Percentiles rank a stretch among this genome's conserved stretches.
phyloP scores from a whole-genome alignment of 2,113 vertebrate genomes.

The Neolamprologus cancellatus region DNA sequence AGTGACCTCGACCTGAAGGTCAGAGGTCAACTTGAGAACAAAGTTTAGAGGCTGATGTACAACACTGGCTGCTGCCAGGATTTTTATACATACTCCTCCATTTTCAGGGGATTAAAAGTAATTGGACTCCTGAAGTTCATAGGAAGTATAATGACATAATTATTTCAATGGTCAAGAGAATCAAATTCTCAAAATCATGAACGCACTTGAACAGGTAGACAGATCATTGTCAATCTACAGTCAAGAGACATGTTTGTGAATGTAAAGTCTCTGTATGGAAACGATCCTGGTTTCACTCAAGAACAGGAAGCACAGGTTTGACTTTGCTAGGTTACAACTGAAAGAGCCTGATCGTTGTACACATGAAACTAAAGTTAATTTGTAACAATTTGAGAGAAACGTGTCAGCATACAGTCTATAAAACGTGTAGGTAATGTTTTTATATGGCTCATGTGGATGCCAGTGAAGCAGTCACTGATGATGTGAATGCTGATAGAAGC shows the following conservation, averaged over 20 bases:
- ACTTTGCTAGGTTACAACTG: neutral
- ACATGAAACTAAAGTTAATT: fast-evolving
- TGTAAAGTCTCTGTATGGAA: neutral
- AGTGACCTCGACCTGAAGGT: neutral
- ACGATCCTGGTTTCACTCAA: neutral
- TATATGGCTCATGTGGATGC: neutral
- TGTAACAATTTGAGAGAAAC: neutral
- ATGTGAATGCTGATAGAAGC: neutral
- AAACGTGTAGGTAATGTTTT: fast-evolving
- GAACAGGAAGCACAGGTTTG: neutral
- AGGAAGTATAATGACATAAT: neutral
- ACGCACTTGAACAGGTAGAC: fast-evolving
- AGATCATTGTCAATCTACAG: neutral
- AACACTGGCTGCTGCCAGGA: neutral
- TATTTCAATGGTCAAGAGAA: neutral
- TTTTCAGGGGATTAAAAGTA: neutral
- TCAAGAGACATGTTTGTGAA: neutral
- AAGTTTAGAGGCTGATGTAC: fast-evolving
- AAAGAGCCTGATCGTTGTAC: fast-evolving
- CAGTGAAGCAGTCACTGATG: fast-evolving
- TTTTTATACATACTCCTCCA: fast-evolving
- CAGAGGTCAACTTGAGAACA: neutral
- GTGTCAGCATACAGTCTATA: neutral
- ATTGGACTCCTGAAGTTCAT: neutral
- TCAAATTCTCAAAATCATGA: neutral